Evolutionary conservation across 2,113 vertebrate species (phyloP).

Genomic region (Salvelinus fontinalis): DNA sequence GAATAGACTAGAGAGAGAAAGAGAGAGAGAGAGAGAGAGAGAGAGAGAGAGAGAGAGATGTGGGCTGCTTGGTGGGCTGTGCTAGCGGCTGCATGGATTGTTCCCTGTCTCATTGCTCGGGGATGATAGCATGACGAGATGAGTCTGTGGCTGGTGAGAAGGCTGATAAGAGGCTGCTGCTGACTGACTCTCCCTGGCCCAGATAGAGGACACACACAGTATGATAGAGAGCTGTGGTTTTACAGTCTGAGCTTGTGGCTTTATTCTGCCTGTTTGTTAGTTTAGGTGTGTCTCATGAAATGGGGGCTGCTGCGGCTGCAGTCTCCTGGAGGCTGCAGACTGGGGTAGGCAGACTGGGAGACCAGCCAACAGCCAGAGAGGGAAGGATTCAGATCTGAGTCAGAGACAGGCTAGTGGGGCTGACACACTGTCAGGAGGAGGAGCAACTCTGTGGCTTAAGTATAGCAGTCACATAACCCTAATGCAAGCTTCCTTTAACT

Average conservation of each 20-base stretch:
- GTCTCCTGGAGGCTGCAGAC: conserved; percentile 35
- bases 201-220: conserved; percentile 50
- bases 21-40: conserved; percentile 20
- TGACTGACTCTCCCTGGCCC: conserved; percentile 47
- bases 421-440: background rate
- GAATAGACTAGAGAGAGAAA: conserved; percentile 31
- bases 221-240: conserved; percentile 22
- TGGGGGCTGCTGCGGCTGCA: background rate
- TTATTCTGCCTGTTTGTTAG: conserved; percentile 39
- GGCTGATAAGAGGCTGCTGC: conserved; percentile 65
- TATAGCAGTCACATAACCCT: background rate
- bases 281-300: conserved; percentile 61
- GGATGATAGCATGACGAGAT: conserved; percentile 68
- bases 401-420: conserved; percentile 42
- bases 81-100: conserved; percentile 44
- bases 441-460: too few species aligned
- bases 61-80: conserved; percentile 44
- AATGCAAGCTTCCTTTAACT: background rate
- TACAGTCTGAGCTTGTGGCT: conserved; percentile 33
- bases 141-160: conserved; percentile 63
- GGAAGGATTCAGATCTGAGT: conserved; percentile 48
- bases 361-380: conserved; percentile 29
- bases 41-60: conserved; percentile 29
- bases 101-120: conserved; percentile 67
- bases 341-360: conserved; percentile 54